phyloP scores from a whole-genome alignment of 2,888 invertebrate genomes.

The Mycalesis mineus region DNA sequence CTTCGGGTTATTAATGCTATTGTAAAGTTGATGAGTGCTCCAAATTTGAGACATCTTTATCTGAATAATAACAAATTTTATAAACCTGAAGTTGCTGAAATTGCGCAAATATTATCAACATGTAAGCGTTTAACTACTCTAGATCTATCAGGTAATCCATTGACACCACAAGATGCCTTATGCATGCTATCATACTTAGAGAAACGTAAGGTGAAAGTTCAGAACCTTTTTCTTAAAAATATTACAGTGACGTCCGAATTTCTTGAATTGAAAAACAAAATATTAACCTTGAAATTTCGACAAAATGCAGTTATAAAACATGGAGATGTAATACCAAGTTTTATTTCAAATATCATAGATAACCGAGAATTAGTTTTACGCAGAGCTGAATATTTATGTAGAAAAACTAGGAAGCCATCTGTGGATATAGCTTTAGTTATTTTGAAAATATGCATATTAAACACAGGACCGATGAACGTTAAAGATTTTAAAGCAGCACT shows the following conservation, averaged over 20 bases:
- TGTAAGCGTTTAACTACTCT: constrained; percentile 44
- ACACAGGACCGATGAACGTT: constrained; percentile 30
- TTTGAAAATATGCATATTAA: constrained; percentile 35
- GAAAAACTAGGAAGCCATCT: constrained; percentile 37
- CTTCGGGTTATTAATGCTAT: constrained; percentile 41
- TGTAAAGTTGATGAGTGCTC: constrained; percentile 29
- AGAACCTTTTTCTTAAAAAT: constrained; percentile 42
- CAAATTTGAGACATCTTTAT: constrained; percentile 35
- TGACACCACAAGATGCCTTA: constrained; percentile 42
- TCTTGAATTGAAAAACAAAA: constrained; percentile 29
- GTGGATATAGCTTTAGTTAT: constrained; percentile 43
- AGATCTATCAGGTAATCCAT: constrained; percentile 53
- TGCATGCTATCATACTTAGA: constrained; percentile 36
- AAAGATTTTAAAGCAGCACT: constrained; percentile 39
- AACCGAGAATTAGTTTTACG: constrained; percentile 40
- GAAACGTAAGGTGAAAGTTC: constrained; percentile 34
- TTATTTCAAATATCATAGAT: constrained; percentile 30
- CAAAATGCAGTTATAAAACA: constrained; percentile 37
- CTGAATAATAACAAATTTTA: constrained; percentile 51
- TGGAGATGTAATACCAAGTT: constrained; percentile 35
- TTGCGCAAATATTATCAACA: constrained; percentile 33
- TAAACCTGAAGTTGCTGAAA: constrained; percentile 38
- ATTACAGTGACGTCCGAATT: constrained; percentile 42
- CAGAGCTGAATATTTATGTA: constrained; percentile 40
- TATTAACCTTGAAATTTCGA: constrained; percentile 32